Conservation (phyloP, 2,888 invertebrate species). For the Spicauda simplicius region DNA sequence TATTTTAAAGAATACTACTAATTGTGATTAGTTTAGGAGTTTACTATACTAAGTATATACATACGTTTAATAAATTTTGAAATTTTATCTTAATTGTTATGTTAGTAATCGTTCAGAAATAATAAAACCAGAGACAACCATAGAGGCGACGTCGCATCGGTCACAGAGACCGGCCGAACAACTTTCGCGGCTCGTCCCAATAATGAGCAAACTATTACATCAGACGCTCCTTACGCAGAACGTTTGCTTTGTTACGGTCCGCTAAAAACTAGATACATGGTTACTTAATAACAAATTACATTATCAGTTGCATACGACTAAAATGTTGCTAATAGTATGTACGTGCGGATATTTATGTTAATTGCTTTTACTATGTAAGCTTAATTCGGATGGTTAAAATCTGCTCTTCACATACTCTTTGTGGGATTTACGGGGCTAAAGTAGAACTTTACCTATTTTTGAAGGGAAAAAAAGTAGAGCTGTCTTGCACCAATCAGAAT, state of each 20-base stretch:
- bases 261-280: conserved; percentile 31
- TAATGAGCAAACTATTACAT: conserved; percentile 70
- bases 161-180: conserved; percentile 58
- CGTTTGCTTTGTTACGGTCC: conserved; percentile 30
- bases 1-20: too few species aligned
- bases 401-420: too few species aligned
- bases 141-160: conserved; percentile 40
- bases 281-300: conserved; percentile 23
- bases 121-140: conserved; percentile 39
- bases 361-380: not conserved
- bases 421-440: too few species aligned
- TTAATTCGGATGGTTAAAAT: too few species aligned
- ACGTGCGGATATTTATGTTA: not conserved
- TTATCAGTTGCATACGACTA: conserved; percentile 2
- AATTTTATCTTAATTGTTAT: not conserved
- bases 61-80: too few species aligned
- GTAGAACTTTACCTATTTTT: too few species aligned
- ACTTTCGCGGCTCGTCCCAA: conserved; percentile 77
- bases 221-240: conserved; percentile 49
- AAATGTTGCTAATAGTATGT: not conserved
- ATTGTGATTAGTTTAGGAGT: too few species aligned
- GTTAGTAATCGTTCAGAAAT: not conserved
- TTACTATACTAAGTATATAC: too few species aligned
- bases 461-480: too few species aligned
- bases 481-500: too few species aligned